Base-by-base conservation (phyloP, 37 sponge, comb jelly and placozoan genomes). In the Eunapius fragilis region DNA sequence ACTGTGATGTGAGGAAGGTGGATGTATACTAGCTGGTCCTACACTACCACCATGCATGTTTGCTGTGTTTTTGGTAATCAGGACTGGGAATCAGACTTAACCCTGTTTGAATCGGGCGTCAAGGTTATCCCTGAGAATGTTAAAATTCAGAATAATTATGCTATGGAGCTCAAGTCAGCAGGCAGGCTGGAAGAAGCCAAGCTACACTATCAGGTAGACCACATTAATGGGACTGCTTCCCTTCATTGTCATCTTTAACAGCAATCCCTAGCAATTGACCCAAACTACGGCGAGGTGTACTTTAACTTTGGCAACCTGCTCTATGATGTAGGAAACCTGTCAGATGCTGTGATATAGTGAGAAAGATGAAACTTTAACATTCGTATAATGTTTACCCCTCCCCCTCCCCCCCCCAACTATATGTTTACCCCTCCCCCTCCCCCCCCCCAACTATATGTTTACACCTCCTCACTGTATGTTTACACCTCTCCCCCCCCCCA, bases 111-210 rank as follows among this genome's bases (percentile, higher is more conserved):
- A 50, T 89, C 97, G 13, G 97, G 94, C 67, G 90, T 96, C 11
- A 80, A 80, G 31, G 84, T 89, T 47, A 92, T 86, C 32, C 94
- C 94, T 35, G 23, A 31, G 17, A 96, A 96, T 85, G 94, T 94
- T 24, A 96, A 96, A 75, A 71, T 96, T 86, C 87, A 82, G 6
- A 96, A 91, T 84, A 96, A 96, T 79, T 94, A 94, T 89, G 97
- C 84, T 12, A 88, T 96, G 87, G 94, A 94, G 77, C 84, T 96
- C 75, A 94, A 94, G 68, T 25, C 76, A 2, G 24, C 32, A 28
- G 94, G 92, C 1, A 32, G 79, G 49, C 30, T 86, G 33, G 88
- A 80, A 31, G 89, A 93, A 45, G 92, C 97, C 22, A 45, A 77
- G 75, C 24, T 36, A 9, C 87, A 89, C 35, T 91, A 96, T 45